Percentiles rank a stretch among this genome's conserved stretches.
Conservation (phyloP, 2,888 invertebrate species). For the Drosophila fulvimacula region DNA sequence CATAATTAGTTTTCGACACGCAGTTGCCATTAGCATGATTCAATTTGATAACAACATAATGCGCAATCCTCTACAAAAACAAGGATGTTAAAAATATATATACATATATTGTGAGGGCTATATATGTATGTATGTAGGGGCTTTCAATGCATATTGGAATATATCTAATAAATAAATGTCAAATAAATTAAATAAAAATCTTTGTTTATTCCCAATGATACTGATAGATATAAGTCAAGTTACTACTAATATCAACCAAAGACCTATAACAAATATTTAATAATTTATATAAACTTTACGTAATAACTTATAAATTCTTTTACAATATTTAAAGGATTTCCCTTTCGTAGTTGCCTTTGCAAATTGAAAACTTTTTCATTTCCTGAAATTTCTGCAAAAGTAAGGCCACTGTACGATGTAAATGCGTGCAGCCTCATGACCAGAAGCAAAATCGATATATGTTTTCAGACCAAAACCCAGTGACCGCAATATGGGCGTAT, state of each 20-base stretch:
- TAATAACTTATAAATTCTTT: not conserved
- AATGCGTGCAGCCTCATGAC: constrained; percentile 14
- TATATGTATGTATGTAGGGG: too few relatives aligned
- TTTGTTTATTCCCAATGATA: too few relatives aligned
- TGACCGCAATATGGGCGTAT: constrained; percentile 40
- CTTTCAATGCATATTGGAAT: constrained; percentile 17
- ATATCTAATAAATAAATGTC: too few relatives aligned
- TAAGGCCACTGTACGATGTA: constrained; percentile 24
- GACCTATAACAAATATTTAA: not conserved
- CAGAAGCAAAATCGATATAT: constrained; percentile 56
- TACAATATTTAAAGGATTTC: not conserved
- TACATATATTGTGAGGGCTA: not conserved
- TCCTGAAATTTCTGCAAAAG: not conserved
- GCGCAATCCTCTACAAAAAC: not conserved
- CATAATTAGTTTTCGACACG: constrained; percentile 63
- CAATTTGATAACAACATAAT: constrained; percentile 41
- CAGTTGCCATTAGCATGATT: constrained; percentile 58
- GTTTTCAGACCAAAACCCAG: constrained; percentile 27
- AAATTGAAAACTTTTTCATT: constrained; percentile 2
- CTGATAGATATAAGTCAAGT: not conserved
- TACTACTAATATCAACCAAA: not conserved
- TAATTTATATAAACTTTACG: not conserved
- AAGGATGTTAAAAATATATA: not conserved
- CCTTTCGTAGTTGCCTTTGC: not conserved
- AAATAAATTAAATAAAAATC: too few relatives aligned